phyloP scores from a whole-genome alignment of 2,888 invertebrate species.

The Polydrusus cervinus region DNA sequence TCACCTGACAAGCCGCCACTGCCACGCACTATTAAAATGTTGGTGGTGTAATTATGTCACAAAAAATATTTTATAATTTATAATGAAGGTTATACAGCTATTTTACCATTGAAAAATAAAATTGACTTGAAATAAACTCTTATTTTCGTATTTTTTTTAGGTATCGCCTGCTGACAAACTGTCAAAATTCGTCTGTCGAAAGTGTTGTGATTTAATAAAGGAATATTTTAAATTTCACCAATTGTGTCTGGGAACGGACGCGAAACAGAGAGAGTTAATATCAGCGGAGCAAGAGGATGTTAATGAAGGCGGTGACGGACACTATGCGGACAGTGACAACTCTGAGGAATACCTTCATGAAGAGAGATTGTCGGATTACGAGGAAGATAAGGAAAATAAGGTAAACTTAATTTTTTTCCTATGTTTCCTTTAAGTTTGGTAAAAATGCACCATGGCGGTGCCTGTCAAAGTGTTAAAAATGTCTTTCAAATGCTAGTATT shows the following conservation, averaged over 20 bases:
- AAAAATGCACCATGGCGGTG: no score
- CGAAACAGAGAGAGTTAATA: constrained; percentile 51
- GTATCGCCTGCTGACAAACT: constrained; percentile 61
- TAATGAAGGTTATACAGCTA: no score
- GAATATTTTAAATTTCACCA: constrained; percentile 63
- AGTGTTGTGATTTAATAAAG: constrained; percentile 60
- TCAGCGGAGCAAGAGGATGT: not conserved
- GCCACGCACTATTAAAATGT: no score
- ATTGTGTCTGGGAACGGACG: constrained; percentile 62
- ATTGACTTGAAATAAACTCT: no score
- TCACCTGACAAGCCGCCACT: no score
- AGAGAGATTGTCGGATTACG: constrained; percentile 46
- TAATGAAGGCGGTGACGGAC: constrained; percentile 3
- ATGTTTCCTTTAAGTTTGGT: no score
- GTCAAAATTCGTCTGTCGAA: constrained; percentile 64
- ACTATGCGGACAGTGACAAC: constrained; percentile 32
- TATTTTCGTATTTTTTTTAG: no score
- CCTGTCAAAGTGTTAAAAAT: no score
- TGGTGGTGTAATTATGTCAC: no score
- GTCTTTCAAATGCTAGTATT: no score
- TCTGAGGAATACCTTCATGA: constrained; percentile 46
- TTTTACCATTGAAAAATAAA: no score
- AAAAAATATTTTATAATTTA: no score
- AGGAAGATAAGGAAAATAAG: constrained; percentile 36
- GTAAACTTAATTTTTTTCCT: not conserved